phyloP scores from a whole-genome alignment of 2,113 vertebrate genomes.

The Pachypanchax playfairii region DNA sequence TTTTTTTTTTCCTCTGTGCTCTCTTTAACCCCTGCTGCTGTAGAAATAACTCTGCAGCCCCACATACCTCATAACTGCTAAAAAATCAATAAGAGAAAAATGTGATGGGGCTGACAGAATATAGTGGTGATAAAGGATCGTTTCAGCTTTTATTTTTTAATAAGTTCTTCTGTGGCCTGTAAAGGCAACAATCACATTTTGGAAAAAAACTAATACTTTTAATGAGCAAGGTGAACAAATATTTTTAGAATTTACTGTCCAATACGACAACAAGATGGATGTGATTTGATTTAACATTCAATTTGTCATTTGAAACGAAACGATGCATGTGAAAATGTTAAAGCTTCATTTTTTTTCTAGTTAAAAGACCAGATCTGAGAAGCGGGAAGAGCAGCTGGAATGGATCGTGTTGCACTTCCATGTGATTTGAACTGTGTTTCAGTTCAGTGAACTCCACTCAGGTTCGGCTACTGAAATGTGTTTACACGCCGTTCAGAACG shows the following conservation, averaged over 20 bases:
- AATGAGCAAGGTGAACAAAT: not conserved
- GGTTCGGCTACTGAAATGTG: conserved; percentile 39
- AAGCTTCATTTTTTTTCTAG: conserved; percentile 8
- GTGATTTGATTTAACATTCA: too few species aligned
- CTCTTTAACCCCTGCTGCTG: conserved; percentile 35
- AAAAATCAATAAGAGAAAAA: conserved; percentile 35
- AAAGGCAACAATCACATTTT: not conserved
- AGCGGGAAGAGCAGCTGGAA: not conserved
- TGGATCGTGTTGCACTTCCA: not conserved
- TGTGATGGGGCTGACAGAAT: conserved; percentile 22
- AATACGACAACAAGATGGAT: not conserved
- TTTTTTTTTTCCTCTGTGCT: conserved; percentile 25
- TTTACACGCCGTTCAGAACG: conserved; percentile 28
- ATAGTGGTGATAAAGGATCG: not conserved
- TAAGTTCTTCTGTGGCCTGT: not conserved
- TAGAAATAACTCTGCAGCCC: conserved; percentile 34
- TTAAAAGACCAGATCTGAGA: not conserved
- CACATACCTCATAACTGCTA: conserved; percentile 17
- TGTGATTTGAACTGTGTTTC: conserved; percentile 7
- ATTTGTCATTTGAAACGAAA: not conserved
- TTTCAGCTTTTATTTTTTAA: conserved; percentile 5
- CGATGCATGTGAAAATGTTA: too few species aligned
- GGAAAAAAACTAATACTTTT: too few species aligned
- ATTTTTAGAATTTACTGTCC: not conserved
- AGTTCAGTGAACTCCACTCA: conserved; percentile 27